Base-by-base conservation (phyloP, 2,888 invertebrate species). In the Oscheius onirici region DNA sequence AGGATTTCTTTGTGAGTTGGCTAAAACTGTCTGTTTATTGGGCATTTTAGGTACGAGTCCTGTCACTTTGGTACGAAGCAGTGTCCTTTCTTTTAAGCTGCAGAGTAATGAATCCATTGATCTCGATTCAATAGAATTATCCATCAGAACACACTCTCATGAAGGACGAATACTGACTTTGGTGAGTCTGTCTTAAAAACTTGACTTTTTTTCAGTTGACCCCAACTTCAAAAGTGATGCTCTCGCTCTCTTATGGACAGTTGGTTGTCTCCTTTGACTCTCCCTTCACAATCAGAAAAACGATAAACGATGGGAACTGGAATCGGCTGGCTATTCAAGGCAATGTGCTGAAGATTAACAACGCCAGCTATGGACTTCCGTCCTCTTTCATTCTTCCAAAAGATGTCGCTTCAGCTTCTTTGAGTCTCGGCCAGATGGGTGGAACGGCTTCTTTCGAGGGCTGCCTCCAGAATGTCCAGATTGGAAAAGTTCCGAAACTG, bases 1-100 rank as follows among this genome's bases (percentile, higher is more conserved):
- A 46, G 85, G 84, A 41, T 81, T 72, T 61, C 75, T 81, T 22
- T 86, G 85, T 82, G 52, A 76, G 74, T 55, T 51, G 10, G 2
- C 58, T 43, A n/a, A n/a, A 34, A 8, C 34, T 34, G 34, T 34
- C 24, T 11, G 13, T 41, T 24, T 44, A n/a, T 24, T 5, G 10
- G 11, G n/a, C n/a, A 63, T 68, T 74, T 70, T 43, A 78, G 76
- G 80, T 46, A 68, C 72, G 15, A 76, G 76, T 46, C 75, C 84
- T 0, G 76, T 80, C 2, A 82, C 83, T 1, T 75, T 83, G 43
- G 73, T 74, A 13, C 69, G 75, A 13, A 78, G 73, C 17, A 79
- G 78, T 44, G 55, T 71, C 10, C 71, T 78, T 6, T 71, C 58
- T 10, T 70, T 28, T 15, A 41, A 69, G 3, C 49, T 73, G 6